Base-by-base conservation (phyloP, 2,888 invertebrate species). In the Acrobasis repandana region DNA sequence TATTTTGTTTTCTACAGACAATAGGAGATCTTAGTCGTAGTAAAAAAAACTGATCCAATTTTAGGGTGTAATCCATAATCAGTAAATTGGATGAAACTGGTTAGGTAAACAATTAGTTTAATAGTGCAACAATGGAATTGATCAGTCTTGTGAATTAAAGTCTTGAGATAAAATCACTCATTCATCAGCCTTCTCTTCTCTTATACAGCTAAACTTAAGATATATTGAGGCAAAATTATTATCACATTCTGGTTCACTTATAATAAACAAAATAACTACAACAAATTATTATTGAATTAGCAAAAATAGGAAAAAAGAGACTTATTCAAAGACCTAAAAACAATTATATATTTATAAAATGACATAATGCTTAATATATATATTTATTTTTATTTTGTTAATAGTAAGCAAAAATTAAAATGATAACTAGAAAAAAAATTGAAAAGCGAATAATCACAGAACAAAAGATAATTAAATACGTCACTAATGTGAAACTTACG, bases 151-250 rank as follows among this genome's bases (percentile, higher is more conserved):
- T 56, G 49, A 49, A 48, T 50, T 43, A 56, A 56, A 61, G 61
- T 61, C 56, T 61, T 49, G 56, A 61, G 61, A 61, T 61, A 56
- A 61, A 60, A 61, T 61, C 61, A 61, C 56, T 56, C 56, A 56
- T 56, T 56, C 61, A 61, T 61, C 38, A 38, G 38, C 38, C 38
- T 38, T 38, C 38, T 38, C 8, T 38, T 38, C 38, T 38, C 38
- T 38, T 38, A 38, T 38, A 38, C 38, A 38, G 38, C 38, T 38
- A 38, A 38, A 38, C 38, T 38, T 38, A 38, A 4, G 38, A 38
- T 38, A 38, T 5, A n/a, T n/a, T n/a, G n/a, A n/a, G n/a, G n/a
- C n/a, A n/a, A n/a, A n/a, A n/a, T n/a, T n/a, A 38, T 38, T 38
- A 38, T 38, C 38, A 38, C 38, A 38, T 38, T 61, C 56, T 56